A percentile compares a stretch with the other conserved stretches of the same genome.
These are phyloP conservation scores for Notarius quadriscutis DNA, from an alignment of 2,113 vertebrate species.

Conservation along the genomic window DNA sequence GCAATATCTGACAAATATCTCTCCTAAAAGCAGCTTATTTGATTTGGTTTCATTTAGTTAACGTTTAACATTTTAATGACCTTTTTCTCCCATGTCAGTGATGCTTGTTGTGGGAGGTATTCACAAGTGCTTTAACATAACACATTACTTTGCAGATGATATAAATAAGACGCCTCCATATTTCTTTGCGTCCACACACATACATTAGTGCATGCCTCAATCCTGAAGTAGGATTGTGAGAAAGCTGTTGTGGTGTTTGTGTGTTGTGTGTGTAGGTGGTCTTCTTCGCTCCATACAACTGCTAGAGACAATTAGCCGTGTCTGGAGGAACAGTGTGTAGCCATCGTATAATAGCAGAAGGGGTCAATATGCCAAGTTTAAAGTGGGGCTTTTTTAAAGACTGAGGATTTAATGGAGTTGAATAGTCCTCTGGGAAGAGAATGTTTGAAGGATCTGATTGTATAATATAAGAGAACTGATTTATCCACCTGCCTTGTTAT, in stretches of 20 bases:
- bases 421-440: slow-evolving; percentile 46
- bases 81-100: neutral
- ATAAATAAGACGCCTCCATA: slow-evolving; percentile 41
- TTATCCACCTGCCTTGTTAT: slow-evolving; percentile 35
- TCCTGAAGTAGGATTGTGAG: slow-evolving; percentile 47
- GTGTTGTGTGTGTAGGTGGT: slow-evolving; percentile 52
- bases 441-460: slow-evolving; percentile 45
- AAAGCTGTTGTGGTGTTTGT: slow-evolving; percentile 33
- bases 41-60: neutral
- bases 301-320: slow-evolving; percentile 54
- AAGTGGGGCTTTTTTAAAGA: slow-evolving; percentile 46
- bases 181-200: slow-evolving; percentile 30
- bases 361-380: slow-evolving; percentile 50
- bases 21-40: neutral
- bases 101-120: slow-evolving; percentile 17
- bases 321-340: slow-evolving; percentile 53
- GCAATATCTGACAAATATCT: neutral
- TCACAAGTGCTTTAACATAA: slow-evolving; percentile 28
- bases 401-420: slow-evolving; percentile 49
- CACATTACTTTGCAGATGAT: slow-evolving; percentile 39
- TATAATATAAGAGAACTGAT: slow-evolving; percentile 40
- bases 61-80: neutral
- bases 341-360: slow-evolving; percentile 48
- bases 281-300: slow-evolving; percentile 39
- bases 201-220: slow-evolving; percentile 17